Base-by-base conservation (phyloP, 2,797 vertebrate species). In the Schizothorax lantsangensis region DNA sequence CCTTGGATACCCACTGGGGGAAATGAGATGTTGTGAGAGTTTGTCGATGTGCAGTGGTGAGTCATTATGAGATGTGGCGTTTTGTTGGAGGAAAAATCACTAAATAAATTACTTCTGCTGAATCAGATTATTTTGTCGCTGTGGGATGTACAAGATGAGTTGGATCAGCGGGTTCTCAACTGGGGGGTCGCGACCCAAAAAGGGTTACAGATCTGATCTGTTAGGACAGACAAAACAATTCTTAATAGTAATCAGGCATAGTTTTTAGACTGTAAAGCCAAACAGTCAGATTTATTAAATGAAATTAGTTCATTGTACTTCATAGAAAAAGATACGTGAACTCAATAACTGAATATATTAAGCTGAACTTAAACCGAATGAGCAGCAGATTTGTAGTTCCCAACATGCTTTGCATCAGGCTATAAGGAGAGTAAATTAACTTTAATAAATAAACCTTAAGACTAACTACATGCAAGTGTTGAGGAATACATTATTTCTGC, bases 1-100 rank as follows among this genome's bases (percentile, higher is more conserved):
- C 77, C 49, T 79, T 64, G 87, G 71, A 71, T 78, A 79, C 77
- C 74, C 88, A 52, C 45, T 79, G 62, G 88, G 84, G 91, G 90
- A 89, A 90, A 86, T 80, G 81, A 59, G 90, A 88, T 79, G 77
- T 89, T 81, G 79, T 88, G 86, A 23, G 88, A 89, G 52, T 52
- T 77, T 54, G 52, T 78, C 52, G 23, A 84, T 72, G 64, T 49
- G 62, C 26, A 68, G n/a, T 59, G 68, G 52, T 47, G 73, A 84
- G 59, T 78, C 83, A 68, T 68, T 79, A 85, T 47, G 26, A 59
- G 59, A 83, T 40, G 38, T 79, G 68, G 30, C 11, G 0, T 26
- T 86, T 81, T 59, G 54, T 26, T 83, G n/a, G 38, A 52, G 36
- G 7, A 79, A 62, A 83, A 72, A 40, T 71, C 68, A 21, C 17